Base-by-base conservation (phyloP, 1,140 invertebrate genomes). In the Sycophila sp. region DNA sequence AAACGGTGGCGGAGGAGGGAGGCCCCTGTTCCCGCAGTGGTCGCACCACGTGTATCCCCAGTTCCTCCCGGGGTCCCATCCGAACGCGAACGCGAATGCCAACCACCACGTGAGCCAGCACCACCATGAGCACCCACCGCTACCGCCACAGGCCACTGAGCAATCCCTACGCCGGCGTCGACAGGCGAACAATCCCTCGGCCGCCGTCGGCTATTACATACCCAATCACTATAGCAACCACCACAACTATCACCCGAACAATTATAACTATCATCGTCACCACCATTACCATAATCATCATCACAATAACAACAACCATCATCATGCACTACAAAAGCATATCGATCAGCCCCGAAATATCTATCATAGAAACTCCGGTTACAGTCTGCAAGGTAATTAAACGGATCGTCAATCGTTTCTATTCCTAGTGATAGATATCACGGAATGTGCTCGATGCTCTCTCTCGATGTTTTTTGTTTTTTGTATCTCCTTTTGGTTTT, bases 41-140 rank as follows among this genome's bases (percentile, higher is more conserved):
- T 95, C 94, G 77, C 94, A 95, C 87, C 94, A 95, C 87, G 94
- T 95, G 79, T 95, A 95, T 86, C 94, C 94, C 75, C 94, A 95
- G 90, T 95, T 95, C 89, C 89, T 95, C 85, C 93, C 94, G 75
- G 93, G 93, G 84, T 92, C 92, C 85, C 93, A 94, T 87, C 92
- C 93, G 74, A 91, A 91, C 85, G 89, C 89, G 75, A 87, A 84
- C 80, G 81, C 83, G 78, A 84, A 86, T 87, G 87, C 84, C 80
- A 85, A 87, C 84, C 82, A 86, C 78, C 85, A 86, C 78, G 83
- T 84, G 75, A 80, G 82, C 80, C 81, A 87, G 81, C 86, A 85
- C 80, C 86, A 85, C 79, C 87, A 87, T 81, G 86, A 89, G 84
- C 87, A 87, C 85, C 81, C 87, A 80, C 81, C 85, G 81, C 81